Conservation (phyloP, 2,888 invertebrate species). For the Brenthis hecate region DNA sequence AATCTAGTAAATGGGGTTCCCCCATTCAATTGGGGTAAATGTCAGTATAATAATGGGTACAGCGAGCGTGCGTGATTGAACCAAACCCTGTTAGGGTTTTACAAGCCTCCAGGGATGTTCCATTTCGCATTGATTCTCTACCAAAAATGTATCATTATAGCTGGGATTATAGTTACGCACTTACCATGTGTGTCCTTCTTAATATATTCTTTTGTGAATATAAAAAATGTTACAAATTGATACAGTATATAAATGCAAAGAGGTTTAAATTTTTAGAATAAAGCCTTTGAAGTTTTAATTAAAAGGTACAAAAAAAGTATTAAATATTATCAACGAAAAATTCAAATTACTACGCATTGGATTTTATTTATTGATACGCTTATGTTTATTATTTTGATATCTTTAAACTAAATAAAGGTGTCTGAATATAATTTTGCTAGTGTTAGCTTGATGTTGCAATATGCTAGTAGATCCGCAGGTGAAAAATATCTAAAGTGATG, state of each 20-base stretch:
- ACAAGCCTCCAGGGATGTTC: slow-evolving; percentile 35
- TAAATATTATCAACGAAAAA: no score
- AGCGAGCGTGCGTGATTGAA: slow-evolving; percentile 39
- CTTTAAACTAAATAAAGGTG: no score
- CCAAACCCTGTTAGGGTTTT: slow-evolving; percentile 37
- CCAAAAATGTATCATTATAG: slow-evolving; percentile 36
- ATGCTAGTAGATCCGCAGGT: no score
- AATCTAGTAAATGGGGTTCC: slow-evolving; percentile 29
- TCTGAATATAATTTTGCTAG: no score
- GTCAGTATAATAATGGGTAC: slow-evolving; percentile 34
- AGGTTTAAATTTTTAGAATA: not conserved
- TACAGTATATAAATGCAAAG: not conserved
- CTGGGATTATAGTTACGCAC: slow-evolving; percentile 17
- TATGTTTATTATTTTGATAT: no score
- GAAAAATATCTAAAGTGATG: no score
- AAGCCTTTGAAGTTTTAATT: not conserved
- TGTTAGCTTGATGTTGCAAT: no score
- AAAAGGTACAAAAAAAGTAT: no score
- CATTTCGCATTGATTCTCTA: slow-evolving; percentile 38
- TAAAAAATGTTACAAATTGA: not conserved
- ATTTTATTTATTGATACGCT: no score
- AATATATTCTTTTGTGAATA: slow-evolving; percentile 9
- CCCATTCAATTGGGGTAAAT: slow-evolving; percentile 37
- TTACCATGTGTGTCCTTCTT: slow-evolving; percentile 5
- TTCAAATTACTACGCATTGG: no score